phyloP scores from a whole-genome alignment of 2,888 invertebrate species.

The Furcula furcula region DNA sequence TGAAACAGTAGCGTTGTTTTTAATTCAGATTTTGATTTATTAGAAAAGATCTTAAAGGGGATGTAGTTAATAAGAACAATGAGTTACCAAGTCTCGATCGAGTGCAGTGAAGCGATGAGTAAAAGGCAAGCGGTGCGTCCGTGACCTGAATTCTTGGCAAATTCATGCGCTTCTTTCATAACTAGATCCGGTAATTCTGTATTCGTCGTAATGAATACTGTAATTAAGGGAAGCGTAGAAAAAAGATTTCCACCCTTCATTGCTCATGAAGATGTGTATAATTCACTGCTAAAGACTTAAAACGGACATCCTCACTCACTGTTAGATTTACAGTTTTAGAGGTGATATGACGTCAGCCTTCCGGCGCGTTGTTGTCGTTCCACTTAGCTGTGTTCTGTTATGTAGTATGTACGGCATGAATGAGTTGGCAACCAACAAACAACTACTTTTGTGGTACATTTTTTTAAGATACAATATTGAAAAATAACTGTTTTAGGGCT shows the following conservation, averaged over 20 bases:
- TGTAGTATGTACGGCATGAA: too few relatives aligned
- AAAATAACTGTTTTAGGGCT: too few relatives aligned
- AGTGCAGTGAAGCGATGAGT: constrained; percentile 71
- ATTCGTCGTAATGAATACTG: constrained; percentile 40
- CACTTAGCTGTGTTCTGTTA: too few relatives aligned
- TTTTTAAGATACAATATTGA: too few relatives aligned
- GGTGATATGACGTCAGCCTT: constrained; percentile 64
- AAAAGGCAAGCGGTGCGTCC: constrained; percentile 67
- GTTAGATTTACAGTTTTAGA: constrained; percentile 54
- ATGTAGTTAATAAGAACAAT: constrained; percentile 46
- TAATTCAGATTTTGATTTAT: too few relatives aligned
- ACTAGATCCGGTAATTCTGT: constrained; percentile 45
- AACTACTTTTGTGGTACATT: too few relatives aligned
- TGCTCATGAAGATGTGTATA: too few relatives aligned
- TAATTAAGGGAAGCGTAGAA: too few relatives aligned
- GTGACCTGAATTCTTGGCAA: constrained; percentile 70
- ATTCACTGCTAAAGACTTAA: constrained; percentile 50
- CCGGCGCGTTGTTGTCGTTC: constrained; percentile 47
- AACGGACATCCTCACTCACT: constrained; percentile 63
- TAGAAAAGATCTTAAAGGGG: too few relatives aligned
- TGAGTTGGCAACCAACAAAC: too few relatives aligned
- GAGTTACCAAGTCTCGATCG: constrained; percentile 53
- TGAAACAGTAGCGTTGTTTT: too few relatives aligned
- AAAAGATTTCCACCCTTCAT: too few relatives aligned
- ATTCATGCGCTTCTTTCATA: constrained; percentile 60